Base-by-base conservation (phyloP, 2,888 invertebrate genomes). In the Meiosimyza platycephala region DNA sequence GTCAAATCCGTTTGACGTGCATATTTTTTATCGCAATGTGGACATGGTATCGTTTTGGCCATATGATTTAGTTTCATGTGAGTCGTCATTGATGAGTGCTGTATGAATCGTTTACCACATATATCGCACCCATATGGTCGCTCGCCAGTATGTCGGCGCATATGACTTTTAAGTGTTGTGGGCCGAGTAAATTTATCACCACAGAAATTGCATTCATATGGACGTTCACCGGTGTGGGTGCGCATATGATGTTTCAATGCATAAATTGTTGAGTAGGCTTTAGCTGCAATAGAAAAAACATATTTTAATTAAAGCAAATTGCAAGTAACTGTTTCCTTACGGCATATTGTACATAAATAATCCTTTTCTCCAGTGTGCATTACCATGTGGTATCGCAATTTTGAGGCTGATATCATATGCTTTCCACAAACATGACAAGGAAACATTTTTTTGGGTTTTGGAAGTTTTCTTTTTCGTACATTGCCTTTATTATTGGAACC, bases 41-140 rank as follows among this genome's bases (percentile, higher is more conserved):
- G 81, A 60, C 85, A 85, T 68, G 80, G 75, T 59, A 85, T 81
- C 11, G 81, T 82, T 75, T 84, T 84, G 28, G 80, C 84, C 77
- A 82, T 82, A 65, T 85, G 85, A 77, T 81, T 80, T 5, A 83
- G 74, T 60, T 83, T 82, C 80, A 85, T 82, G 65, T 85, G 85
- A 1, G 84, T 84, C 33, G 83, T 83, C 76, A 84, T 78, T 40
- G 82, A 82, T 16, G 84, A 84, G 71, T 82, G 82, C 71, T 84
- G 84, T 66, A 82, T 82, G 67, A 85, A 85, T 12, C 81, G 78
- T 74, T 85, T 84, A 0, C 80, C 80, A 67, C 85, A 85, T 62
- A 82, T 78, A 71, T 81, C 80, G 64, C 85, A 85, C 52, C 81
- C 80, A 51, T 82, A 85, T 1, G 85, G 85, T 15, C 82, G 79